phyloP scores from a whole-genome alignment of 2,888 invertebrate genomes.

The Andrena flavipes region DNA sequence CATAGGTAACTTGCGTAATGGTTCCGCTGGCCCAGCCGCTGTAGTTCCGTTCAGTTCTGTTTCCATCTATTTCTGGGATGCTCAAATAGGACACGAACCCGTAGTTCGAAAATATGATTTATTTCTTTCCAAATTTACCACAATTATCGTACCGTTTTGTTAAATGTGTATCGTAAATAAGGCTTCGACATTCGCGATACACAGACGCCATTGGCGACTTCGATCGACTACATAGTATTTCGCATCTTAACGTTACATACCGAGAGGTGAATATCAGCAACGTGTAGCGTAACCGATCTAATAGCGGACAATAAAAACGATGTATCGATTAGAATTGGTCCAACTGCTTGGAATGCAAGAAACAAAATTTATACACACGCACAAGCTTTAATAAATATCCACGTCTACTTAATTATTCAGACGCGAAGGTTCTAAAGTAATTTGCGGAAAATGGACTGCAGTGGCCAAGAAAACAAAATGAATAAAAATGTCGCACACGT shows the following conservation, averaged over 20 bases:
- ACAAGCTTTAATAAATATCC: too few relatives aligned
- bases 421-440: not conserved
- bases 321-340: too few relatives aligned
- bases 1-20: not conserved
- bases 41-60: too few relatives aligned
- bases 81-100: not conserved
- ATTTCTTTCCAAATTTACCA: not conserved
- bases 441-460: not conserved
- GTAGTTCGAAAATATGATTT: slow-evolving; percentile 12
- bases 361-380: too few relatives aligned
- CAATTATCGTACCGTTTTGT: not conserved
- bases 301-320: too few relatives aligned
- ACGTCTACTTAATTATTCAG: too few relatives aligned
- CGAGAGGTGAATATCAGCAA: too few relatives aligned
- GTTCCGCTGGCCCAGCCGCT: not conserved
- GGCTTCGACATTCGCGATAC: not conserved
- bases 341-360: too few relatives aligned
- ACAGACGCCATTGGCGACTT: not conserved
- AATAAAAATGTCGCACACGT: not conserved
- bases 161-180: not conserved
- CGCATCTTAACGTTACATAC: too few relatives aligned
- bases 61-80: not conserved
- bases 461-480: not conserved
- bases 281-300: too few relatives aligned
- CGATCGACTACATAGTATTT: too few relatives aligned